Base-by-base conservation (phyloP, 2,797 vertebrate genomes). In the Gymnocypris eckloni region DNA sequence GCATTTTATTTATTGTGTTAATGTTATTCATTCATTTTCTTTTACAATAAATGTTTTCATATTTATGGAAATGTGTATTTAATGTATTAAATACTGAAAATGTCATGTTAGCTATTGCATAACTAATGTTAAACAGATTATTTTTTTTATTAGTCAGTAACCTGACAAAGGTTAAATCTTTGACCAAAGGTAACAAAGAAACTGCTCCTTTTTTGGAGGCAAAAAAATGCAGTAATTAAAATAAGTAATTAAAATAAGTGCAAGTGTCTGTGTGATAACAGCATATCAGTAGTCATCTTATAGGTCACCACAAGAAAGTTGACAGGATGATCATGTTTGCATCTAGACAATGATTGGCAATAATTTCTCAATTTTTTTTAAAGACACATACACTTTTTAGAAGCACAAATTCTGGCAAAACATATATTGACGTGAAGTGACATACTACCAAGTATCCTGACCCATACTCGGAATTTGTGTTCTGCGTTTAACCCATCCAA, bases 21-120 rank as follows among this genome's bases (percentile, higher is more conserved):
- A 43, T 22, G 67, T 12, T 43, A 18, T 20, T 39, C 4, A n/a
- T 12, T 43, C 9, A 64, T 13, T 4, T 64, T 28, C 3, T 13
- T 28, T 28, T 50, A 50, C 2, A n/a, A 59, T 56, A 56, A 2
- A 61, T 28, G 6, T 6, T 18, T 15, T 37, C 9, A 37, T 69
- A 39, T 67, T 18, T 67, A 37, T 37, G 25, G 0, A 67, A 37
- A 37, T 67, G 64, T 37, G 3, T 67, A 18, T 67, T 37, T 22
- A 22, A 59, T n/a, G 20, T n/a, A 59, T 59, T n/a, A 69, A 20
- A 69, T 69, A 0, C 16, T 39, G 8, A 16, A 39, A 69, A 67
- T 67, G 16, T 48, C 71, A 73, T 48, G n/a, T 28, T 16, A 25
- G 43, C 71, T 70, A 70, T 70, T 70, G 67, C 67, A 41, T 66